A percentile compares a stretch with the other conserved stretches of the same genome.
phyloP scores from a whole-genome alignment of 2,888 invertebrate genomes.

The Eilema griseolum region DNA sequence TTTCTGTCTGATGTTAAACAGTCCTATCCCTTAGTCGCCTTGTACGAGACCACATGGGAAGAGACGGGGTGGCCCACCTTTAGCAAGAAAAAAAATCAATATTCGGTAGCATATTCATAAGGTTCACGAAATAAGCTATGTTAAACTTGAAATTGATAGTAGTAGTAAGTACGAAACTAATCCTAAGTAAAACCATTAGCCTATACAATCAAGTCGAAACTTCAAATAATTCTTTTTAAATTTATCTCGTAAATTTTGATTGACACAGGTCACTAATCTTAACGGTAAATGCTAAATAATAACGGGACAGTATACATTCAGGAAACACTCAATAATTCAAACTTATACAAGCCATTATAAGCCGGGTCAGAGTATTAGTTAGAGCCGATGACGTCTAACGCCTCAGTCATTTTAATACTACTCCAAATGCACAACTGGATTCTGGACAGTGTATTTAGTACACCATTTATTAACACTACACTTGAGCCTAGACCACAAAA shows the following conservation, averaged over 20 bases:
- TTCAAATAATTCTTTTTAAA: too few relatives aligned
- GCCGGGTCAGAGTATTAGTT: not conserved
- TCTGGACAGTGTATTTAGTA: slow-evolving; percentile 1
- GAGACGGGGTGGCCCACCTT: too few relatives aligned
- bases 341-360: not conserved
- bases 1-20: too few relatives aligned
- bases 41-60: too few relatives aligned
- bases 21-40: too few relatives aligned
- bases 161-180: not conserved
- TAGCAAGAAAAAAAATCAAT: too few relatives aligned
- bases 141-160: not conserved
- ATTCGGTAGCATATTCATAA: too few relatives aligned
- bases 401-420: slow-evolving; percentile 1
- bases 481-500: slow-evolving; percentile 4
- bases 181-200: not conserved
- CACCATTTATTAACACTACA: slow-evolving; percentile 2
- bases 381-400: not conserved
- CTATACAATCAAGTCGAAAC: too few relatives aligned
- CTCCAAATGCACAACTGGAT: not conserved
- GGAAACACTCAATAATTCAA: not conserved
- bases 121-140: not conserved
- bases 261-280: not conserved
- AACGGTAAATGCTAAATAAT: not conserved
- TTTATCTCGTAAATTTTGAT: not conserved
- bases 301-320: not conserved